These are phyloP conservation scores for Cordilura impudica DNA, from an alignment of 2,888 invertebrate species.

Conservation along the genomic window DNA sequence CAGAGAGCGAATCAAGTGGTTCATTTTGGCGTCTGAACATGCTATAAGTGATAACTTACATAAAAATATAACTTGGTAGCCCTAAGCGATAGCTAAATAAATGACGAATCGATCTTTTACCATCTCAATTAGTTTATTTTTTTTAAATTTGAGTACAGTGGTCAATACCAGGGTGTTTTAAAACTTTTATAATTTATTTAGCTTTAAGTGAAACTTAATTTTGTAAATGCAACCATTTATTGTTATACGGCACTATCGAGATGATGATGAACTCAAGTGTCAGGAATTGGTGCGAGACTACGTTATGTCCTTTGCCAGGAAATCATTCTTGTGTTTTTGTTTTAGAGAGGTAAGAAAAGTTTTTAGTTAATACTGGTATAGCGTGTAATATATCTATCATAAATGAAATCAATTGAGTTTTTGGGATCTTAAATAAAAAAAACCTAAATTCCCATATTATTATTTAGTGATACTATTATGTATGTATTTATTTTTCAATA, in stretches of 20 bases:
- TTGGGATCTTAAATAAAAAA: too few species aligned
- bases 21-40: too few species aligned
- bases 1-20: too few species aligned
- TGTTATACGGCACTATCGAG: conserved; percentile 80
- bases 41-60: too few species aligned
- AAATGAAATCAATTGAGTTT: too few species aligned
- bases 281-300: conserved; percentile 80
- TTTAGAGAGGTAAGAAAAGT: conserved; percentile 79
- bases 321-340: conserved; percentile 80
- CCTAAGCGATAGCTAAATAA: too few species aligned
- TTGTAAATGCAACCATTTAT: conserved; percentile 79
- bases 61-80: too few species aligned
- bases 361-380: neutral
- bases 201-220: neutral
- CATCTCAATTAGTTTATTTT: conserved; percentile 13
- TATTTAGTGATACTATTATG: too few species aligned
- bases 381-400: neutral
- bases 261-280: conserved; percentile 80
- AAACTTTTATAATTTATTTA: conserved; percentile 7
- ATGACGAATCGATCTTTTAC: neutral
- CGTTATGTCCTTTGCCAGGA: conserved; percentile 80
- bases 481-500: too few species aligned
- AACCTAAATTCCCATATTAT: too few species aligned
- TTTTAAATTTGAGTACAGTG: neutral
- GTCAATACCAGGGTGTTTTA: neutral